These are phyloP conservation scores for Saturnia japonica DNA, from an alignment of 2,888 invertebrate genomes.

Conservation along the genomic window DNA sequence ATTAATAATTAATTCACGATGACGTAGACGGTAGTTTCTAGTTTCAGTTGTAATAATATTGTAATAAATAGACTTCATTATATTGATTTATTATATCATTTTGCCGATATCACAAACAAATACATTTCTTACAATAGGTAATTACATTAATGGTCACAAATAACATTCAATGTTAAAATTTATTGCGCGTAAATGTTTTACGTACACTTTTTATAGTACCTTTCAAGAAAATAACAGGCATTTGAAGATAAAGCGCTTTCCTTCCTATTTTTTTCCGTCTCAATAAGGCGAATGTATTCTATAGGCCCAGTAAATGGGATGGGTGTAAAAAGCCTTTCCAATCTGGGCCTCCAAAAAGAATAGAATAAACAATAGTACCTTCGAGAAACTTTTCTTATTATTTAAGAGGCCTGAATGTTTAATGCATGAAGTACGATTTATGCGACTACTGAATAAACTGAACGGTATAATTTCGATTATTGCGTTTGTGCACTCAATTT, in stretches of 20 bases:
- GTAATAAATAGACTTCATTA: neutral
- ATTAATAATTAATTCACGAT: neutral
- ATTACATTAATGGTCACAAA: constrained; percentile 67
- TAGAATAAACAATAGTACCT: constrained; percentile 74
- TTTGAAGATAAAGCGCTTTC: constrained; percentile 68
- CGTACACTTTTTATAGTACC: constrained; percentile 70
- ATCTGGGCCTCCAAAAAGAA: constrained; percentile 73
- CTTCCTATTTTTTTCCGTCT: constrained; percentile 53
- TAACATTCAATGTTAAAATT: constrained; percentile 67
- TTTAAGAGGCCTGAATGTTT: constrained; percentile 74
- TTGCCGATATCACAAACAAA: constrained; percentile 24
- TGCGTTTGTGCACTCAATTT: constrained; percentile 52
- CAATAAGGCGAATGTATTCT: constrained; percentile 66
- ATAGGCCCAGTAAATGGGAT: constrained; percentile 63
- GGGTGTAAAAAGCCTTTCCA: constrained; percentile 76
- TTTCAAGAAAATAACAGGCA: constrained; percentile 74
- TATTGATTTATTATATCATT: neutral
- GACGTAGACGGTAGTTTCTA: neutral
- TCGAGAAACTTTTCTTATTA: constrained; percentile 72
- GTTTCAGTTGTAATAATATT: neutral
- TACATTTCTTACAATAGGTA: constrained; percentile 38
- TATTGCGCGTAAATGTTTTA: constrained; percentile 70
- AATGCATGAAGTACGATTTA: constrained; percentile 74
- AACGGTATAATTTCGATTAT: constrained; percentile 61
- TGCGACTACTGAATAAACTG: constrained; percentile 62